Conservation (phyloP, 2,888 invertebrate genomes). For the Ormyrus pomaceus region DNA sequence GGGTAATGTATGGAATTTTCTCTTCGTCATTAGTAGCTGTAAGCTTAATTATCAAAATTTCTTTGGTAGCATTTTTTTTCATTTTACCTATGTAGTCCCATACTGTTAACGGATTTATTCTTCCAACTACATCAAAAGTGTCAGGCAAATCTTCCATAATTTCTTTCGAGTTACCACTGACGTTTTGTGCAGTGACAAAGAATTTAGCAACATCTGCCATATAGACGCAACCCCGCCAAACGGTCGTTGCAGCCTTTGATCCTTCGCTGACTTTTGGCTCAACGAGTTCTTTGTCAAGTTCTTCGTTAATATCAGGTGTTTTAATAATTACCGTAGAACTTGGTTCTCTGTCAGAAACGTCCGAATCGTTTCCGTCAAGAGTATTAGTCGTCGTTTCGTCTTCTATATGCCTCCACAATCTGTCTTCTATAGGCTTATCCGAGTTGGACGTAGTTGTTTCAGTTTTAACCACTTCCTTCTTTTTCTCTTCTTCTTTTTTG, state of each 20-base stretch:
- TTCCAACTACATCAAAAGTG: slow-evolving; percentile 91
- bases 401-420: slow-evolving; percentile 78
- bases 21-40: slow-evolving; percentile 90
- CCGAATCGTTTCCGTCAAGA: slow-evolving; percentile 72
- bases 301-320: slow-evolving; percentile 77
- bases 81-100: slow-evolving; percentile 96
- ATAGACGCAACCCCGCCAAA: slow-evolving; percentile 91
- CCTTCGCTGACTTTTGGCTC: slow-evolving; percentile 50
- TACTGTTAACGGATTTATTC: slow-evolving; percentile 92
- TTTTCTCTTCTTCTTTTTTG: slow-evolving; percentile 65
- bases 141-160: slow-evolving; percentile 85
- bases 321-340: slow-evolving; percentile 86
- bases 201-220: slow-evolving; percentile 95
- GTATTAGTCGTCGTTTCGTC: slow-evolving; percentile 72
- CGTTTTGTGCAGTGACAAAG: slow-evolving; percentile 88
- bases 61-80: slow-evolving; percentile 90
- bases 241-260: slow-evolving; percentile 69
- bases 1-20: slow-evolving; percentile 87
- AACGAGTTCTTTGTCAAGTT: slow-evolving; percentile 65
- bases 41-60: slow-evolving; percentile 88
- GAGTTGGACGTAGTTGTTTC: neutral
- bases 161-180: slow-evolving; percentile 80
- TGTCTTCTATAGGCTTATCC: slow-evolving; percentile 76
- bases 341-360: slow-evolving; percentile 83
- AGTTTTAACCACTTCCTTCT: slow-evolving; percentile 58